Evolutionary conservation across 2,113 vertebrate species (phyloP).

Genomic region (Lophotis ruficrista): DNA sequence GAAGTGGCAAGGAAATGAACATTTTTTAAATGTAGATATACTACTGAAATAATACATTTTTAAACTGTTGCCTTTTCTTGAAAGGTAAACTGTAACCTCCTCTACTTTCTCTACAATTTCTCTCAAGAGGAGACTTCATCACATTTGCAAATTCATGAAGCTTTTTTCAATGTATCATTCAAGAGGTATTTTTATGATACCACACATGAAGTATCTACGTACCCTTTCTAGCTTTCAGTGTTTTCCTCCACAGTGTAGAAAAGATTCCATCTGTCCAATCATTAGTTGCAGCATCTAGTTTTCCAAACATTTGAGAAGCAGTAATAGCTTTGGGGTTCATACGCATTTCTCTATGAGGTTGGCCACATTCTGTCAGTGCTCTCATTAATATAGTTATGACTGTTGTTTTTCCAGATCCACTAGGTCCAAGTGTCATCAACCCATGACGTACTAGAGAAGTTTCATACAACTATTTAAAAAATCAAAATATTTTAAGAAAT

Average conservation of each 20-base stretch:
- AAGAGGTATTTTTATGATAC: not conserved
- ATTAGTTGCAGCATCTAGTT: slow-evolving; percentile 80
- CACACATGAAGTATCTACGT: not conserved
- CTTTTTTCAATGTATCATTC: not conserved
- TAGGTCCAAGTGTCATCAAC: slow-evolving; percentile 82
- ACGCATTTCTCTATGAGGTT: slow-evolving; percentile 76
- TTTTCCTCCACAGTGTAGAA: slow-evolving; percentile 82
- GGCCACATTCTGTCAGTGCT: slow-evolving; percentile 76
- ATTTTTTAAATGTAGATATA: not conserved
- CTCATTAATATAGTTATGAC: slow-evolving; percentile 78
- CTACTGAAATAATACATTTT: not conserved
- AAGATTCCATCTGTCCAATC: slow-evolving; percentile 86
- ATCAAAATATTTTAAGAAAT: not conserved
- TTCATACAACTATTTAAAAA: slow-evolving; percentile 73
- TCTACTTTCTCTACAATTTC: not conserved
- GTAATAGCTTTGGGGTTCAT: slow-evolving; percentile 85
- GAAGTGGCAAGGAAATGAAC: not conserved
- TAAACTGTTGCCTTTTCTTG: not conserved
- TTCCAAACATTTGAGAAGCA: slow-evolving; percentile 82
- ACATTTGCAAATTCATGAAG: not conserved
- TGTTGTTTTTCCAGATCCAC: slow-evolving; percentile 79
- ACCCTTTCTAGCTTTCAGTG: slow-evolving; percentile 81
- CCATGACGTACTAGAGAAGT: slow-evolving; percentile 80
- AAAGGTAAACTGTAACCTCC: not conserved
- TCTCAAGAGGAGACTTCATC: not conserved